Base-by-base conservation (phyloP, 1,140 invertebrate species). In the Trichogramma pretiosum region DNA sequence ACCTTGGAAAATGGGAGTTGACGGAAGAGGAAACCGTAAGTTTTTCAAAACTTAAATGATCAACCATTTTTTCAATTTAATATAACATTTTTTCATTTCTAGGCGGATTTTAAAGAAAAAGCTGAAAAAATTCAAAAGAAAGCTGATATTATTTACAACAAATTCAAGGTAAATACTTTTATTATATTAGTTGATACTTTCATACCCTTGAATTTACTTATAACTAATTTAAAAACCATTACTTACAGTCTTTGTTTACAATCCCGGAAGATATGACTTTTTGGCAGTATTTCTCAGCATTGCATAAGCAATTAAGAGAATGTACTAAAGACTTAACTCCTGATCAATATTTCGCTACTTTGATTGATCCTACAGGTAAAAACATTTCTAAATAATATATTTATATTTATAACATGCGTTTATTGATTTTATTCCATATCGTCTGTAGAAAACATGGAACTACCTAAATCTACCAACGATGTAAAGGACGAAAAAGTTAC, bases 1-100 rank as follows among this genome's bases (percentile, higher is more conserved):
- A 89, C 62, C 63, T 79, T 5, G 67, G 73, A 13, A 73, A 79
- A 14, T 89, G 86, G 86, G 80, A 82, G 50, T 64, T 87, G 40
- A 74, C 60, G 13, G 76, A 77, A 5, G 74, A 78, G 24, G 78
- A 83, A 52, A 72, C 74, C 38, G 62, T 75, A 34, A 53, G 47
- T 35, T 11, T 46, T 19, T 16, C n/a, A n/a, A n/a, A 28, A 28
- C 11, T 28, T 28, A 46, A 46, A 49, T 48, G 26, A 38, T 13
- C 14, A 17, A 41, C 46, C 37, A 0, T 22, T 19, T 23, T 14
- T 24, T 28, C 35, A 46, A 14, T 30, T n/a, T 14, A 17, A 35
- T n/a, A 33, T 46, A 35, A 11, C 23, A 41, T 46, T 46, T 35
- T 36, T 26, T 43, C 32, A 21, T 26, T 56, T 64, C 0, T 33